These are phyloP conservation scores for Chamaetylas fuelleborni DNA, from an alignment of 2,113 vertebrate species.

Conservation along the genomic window DNA sequence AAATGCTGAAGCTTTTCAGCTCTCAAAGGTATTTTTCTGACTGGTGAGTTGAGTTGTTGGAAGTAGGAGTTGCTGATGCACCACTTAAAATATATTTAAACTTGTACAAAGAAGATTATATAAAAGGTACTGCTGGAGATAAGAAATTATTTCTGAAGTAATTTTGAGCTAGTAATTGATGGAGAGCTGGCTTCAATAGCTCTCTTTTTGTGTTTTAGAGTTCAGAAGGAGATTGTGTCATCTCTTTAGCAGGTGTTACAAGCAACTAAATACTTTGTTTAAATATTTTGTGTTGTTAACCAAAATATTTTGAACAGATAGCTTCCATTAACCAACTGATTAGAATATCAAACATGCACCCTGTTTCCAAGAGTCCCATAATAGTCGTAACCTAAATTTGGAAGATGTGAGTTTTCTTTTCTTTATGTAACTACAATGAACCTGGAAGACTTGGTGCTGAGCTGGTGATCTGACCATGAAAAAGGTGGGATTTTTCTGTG, in stretches of 20 bases:
- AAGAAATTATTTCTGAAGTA: constrained; percentile 11
- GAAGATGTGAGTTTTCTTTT: not conserved
- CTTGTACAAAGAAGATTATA: not conserved
- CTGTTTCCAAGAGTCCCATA: not conserved
- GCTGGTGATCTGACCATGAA: not conserved
- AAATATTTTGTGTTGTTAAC: constrained; percentile 21
- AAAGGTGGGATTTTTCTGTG: not conserved
- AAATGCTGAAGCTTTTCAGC: not conserved
- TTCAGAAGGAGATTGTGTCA: constrained; percentile 15
- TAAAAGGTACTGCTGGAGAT: not conserved
- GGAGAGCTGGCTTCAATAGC: not conserved
- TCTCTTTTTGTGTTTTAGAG: not conserved
- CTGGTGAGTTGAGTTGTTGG: not conserved
- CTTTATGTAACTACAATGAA: not conserved
- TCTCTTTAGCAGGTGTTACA: constrained; percentile 2
- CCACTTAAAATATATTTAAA: constrained; percentile 18
- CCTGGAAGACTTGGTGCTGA: not conserved
- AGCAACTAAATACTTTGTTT: constrained; percentile 9
- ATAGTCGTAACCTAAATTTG: not conserved
- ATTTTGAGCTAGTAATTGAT: not conserved
- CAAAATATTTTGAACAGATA: constrained; percentile 11
- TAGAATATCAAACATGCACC: constrained; percentile 37
- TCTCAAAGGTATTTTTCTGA: not conserved
- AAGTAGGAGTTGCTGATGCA: not conserved
- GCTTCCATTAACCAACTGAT: constrained; percentile 6